Percentiles rank a stretch among this genome's conserved stretches.
These are phyloP conservation scores for Sterrhoptilus dennistouni DNA, from an alignment of 2,113 vertebrate genomes.

Conservation along the genomic window DNA sequence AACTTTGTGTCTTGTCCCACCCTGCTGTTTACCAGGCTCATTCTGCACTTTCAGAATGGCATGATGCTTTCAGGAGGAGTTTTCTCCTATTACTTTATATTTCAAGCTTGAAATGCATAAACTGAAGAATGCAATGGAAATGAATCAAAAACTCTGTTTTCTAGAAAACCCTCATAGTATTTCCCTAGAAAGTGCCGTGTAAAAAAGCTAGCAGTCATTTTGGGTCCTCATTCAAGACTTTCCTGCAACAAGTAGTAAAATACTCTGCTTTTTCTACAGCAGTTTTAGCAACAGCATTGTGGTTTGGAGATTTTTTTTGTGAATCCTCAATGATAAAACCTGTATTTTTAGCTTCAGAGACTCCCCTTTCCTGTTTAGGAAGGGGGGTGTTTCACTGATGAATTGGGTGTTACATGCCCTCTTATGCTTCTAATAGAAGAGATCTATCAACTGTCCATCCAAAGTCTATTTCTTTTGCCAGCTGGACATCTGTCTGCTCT, in stretches of 20 bases:
- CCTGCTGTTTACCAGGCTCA: neutral
- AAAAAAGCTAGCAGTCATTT: neutral
- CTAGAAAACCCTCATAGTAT: neutral
- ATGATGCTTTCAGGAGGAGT: neutral
- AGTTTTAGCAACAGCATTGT: neutral
- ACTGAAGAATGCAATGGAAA: neutral
- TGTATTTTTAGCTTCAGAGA: neutral
- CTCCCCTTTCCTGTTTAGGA: rapidly evolving
- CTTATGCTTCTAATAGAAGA: neutral
- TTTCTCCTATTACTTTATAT: neutral
- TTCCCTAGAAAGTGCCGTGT: neutral
- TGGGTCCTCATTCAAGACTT: neutral
- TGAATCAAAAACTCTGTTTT: neutral
- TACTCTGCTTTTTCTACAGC: neutral
- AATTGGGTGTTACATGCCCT: neutral
- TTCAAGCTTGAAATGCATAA: neutral
- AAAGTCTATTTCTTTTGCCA: neutral
- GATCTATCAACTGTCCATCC: neutral
- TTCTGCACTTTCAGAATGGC: neutral
- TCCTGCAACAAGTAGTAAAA: neutral
- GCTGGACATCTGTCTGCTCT: neutral
- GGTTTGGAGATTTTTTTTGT: neutral
- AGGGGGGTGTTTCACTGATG: neutral
- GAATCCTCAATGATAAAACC: neutral
- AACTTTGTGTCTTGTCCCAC: neutral